These are phyloP conservation scores for Coreoperca whiteheadi DNA, from an alignment of 2,113 vertebrate genomes.

Conservation along the genomic window DNA sequence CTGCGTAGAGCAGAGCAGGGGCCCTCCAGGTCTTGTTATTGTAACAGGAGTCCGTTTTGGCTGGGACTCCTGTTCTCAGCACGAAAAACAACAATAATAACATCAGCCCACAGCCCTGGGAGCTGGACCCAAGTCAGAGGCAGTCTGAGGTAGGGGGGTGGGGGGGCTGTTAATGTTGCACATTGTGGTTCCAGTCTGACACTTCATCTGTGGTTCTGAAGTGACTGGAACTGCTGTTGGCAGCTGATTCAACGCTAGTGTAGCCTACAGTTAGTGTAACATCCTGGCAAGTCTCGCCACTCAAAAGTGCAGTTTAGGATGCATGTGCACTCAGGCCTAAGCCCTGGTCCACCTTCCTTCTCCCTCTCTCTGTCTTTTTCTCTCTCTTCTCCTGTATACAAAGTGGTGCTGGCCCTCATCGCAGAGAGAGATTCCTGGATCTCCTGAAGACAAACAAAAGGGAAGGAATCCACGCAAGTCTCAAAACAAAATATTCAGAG, in stretches of 20 bases:
- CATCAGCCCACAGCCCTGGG: conserved; percentile 74
- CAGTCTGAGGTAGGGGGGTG: conserved; percentile 1
- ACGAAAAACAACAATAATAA: conserved; percentile 82
- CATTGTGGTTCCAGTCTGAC: conserved; percentile 38
- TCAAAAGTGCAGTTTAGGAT: conserved; percentile 39
- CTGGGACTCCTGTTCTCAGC: conserved; percentile 64
- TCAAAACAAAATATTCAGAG: conserved; percentile 79
- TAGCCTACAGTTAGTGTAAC: conserved; percentile 27
- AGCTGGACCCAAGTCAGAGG: conserved; percentile 74
- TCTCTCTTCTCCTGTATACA: conserved; percentile 50
- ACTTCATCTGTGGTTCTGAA: conserved; percentile 53
- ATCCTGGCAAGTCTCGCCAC: background rate
- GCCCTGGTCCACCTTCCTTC: background rate
- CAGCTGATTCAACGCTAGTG: conserved; percentile 7
- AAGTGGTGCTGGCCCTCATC: conserved; percentile 55
- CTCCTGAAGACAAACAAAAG: conserved; percentile 81
- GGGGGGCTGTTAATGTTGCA: conserved; percentile 43
- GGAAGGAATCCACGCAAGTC: conserved; percentile 74
- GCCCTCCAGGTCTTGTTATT: conserved; percentile 78
- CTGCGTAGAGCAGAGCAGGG: conserved; percentile 48
- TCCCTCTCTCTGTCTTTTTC: background rate
- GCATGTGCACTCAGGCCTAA: conserved; percentile 8
- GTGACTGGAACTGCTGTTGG: conserved; percentile 43
- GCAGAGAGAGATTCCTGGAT: conserved; percentile 69
- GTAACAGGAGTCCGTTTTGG: conserved; percentile 80